phyloP scores from a whole-genome alignment of 2,113 vertebrate species.

The Chiloscyllium plagiosum region DNA sequence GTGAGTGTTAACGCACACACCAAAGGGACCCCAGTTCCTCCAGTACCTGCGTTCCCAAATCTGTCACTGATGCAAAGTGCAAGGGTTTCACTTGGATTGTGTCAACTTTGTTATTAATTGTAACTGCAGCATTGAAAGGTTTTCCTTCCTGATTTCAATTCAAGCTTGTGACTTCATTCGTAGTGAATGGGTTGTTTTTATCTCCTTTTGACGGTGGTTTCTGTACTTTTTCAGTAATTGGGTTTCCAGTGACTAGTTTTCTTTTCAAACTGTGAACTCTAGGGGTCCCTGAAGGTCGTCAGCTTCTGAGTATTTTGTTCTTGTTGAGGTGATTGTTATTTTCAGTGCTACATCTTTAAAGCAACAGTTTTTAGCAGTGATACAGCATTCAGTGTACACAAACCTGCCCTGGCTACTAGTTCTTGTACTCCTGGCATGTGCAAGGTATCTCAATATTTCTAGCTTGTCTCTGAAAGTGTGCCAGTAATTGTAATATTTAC shows the following conservation, averaged over 20 bases:
- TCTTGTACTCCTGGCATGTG: too few relatives aligned
- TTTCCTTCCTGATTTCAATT: background rate
- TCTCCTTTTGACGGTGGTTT: background rate
- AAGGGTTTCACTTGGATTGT: background rate
- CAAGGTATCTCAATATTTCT: background rate
- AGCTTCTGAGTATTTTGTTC: background rate
- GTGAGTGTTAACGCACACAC: background rate
- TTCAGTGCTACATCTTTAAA: background rate
- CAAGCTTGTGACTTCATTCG: background rate
- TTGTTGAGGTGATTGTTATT: background rate
- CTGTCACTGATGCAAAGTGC: background rate
- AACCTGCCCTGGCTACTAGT: too few relatives aligned
- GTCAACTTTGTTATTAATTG: background rate
- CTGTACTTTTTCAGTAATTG: background rate
- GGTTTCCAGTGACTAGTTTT: background rate
- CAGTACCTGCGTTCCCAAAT: too few relatives aligned
- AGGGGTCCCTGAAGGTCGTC: background rate
- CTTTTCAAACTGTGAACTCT: background rate
- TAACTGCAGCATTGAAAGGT: background rate
- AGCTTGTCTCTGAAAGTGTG: background rate
- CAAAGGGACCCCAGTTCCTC: background rate
- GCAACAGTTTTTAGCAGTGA: background rate
- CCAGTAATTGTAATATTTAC: background rate
- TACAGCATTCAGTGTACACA: background rate
- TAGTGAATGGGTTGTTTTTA: background rate